Percentiles rank a stretch among this genome's conserved stretches.
Evolutionary conservation across 92 coral and sea anemone species (phyloP).

Genomic region (Actinernus sp.): DNA sequence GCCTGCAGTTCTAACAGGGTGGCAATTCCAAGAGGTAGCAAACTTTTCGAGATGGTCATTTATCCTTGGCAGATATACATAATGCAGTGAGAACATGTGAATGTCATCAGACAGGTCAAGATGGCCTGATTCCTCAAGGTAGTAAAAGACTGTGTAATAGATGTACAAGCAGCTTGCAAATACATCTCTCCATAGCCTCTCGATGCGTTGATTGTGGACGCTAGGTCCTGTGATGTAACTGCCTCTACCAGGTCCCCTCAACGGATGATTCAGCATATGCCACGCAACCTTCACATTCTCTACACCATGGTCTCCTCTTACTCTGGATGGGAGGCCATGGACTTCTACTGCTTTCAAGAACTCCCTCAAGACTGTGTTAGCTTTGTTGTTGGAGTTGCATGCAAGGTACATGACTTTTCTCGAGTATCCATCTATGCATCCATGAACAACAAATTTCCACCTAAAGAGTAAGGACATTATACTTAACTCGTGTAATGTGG

Average conservation of each 20-base stretch:
- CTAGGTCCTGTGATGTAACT: constrained; percentile 60
- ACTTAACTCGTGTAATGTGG: neutral
- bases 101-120: constrained; percentile 47
- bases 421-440: constrained; percentile 55
- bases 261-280: constrained; percentile 64
- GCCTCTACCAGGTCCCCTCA: constrained; percentile 58
- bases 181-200: constrained; percentile 61
- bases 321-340: constrained; percentile 64
- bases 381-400: constrained; percentile 58
- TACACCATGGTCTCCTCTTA: constrained; percentile 59
- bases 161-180: constrained; percentile 65
- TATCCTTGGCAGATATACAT: constrained; percentile 63
- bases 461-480: constrained; percentile 10
- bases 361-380: constrained; percentile 34
- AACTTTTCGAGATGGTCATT: constrained; percentile 47
- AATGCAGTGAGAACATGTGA: constrained; percentile 69
- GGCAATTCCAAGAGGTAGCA: constrained; percentile 41
- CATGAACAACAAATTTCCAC: constrained; percentile 57
- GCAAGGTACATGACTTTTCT: constrained; percentile 53
- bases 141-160: constrained; percentile 58
- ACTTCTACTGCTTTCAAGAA: constrained; percentile 41
- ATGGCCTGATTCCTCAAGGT: constrained; percentile 51
- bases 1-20: constrained; percentile 55
- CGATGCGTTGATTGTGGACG: constrained; percentile 65
- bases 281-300: constrained; percentile 67